Base-by-base conservation (phyloP, 2,888 invertebrate species). In the Plemyria rubiginata region DNA sequence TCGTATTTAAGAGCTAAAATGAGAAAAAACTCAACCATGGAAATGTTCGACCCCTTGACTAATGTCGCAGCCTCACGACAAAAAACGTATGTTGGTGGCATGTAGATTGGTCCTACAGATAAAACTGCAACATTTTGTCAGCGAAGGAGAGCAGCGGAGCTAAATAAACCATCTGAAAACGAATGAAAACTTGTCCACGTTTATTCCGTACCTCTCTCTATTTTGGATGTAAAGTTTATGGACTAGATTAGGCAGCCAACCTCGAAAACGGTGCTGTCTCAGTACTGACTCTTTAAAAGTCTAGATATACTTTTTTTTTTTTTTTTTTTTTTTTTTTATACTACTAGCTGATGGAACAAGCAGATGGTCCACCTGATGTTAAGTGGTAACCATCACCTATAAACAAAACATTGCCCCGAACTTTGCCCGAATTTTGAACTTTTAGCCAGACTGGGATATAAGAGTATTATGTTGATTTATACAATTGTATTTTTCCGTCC, bases 221-320 rank as follows among this genome's bases (percentile, higher is more conserved):
- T n/a, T 41, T 41, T 4, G 2, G 7, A 32, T n/a, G 12, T n/a
- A 4, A 32, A 46, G 32, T 15, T 41, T n/a, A 6, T n/a, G 13
- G 4, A n/a, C n/a, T 4, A 41, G n/a, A n/a, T n/a, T n/a, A 41
- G 40, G n/a, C 40, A 41, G 15, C 43, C 43, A 12, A 48, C 38
- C 22, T 59, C 54, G 55, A 49, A 59, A 43, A 22, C 41, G 46
- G 61, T 52, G 7, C 59, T 48, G 15, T 56, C 7, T 41, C 59
- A 54, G 60, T 63, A 53, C 58, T 57, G 28, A 58, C 36, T 58
- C 11, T 16, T 38, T 41, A 53, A 49, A 50, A 55, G 52, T 58
- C 50, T 13, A 29, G 49, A 50, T 60, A 52, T 8, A n/a, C n/a
- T n/a, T n/a, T n/a, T n/a, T n/a, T n/a, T n/a, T n/a, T n/a, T n/a